Base-by-base conservation (phyloP, 1,140 invertebrate species). In the Cotesia typhae region DNA sequence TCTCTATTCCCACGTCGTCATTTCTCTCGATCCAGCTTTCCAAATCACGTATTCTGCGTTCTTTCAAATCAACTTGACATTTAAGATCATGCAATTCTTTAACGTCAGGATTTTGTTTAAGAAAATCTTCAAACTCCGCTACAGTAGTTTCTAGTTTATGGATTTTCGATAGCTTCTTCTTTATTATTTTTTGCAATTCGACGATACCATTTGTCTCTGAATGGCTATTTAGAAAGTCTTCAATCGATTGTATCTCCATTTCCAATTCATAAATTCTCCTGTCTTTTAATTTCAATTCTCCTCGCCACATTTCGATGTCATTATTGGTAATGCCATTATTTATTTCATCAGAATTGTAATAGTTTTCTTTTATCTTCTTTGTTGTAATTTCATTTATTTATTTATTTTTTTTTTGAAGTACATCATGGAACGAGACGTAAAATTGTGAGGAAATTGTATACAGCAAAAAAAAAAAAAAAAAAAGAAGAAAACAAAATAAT, bases 121-220 rank as follows among this genome's bases (percentile, higher is more conserved):
- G 74, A 17, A 74, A 76, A 55, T 78, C 75, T 65, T 71, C 71
- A 70, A 78, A 76, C 17, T 77, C 70, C 55, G 69, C 36, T 14
- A 72, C 66, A 12, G 70, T 70, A 71, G 94, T 90, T 82, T 96
- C 94, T 59, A 96, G 82, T 84, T 95, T 93, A 76, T 92, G 89
- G 75, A 96, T 94, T 68, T 92, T 88, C 72, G 87, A 89, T 47
- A 87, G 85, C 82, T 89, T 90, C 71, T 85, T 88, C 70, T 90
- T 87, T 10, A 89, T 84, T 94, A 90, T 83, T 7, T 84, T 81
- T 47, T 87, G 70, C 17, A 89, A 76, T 72, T 90, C 88, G 66
- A 88, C 83, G 52, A 90, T 84, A 71, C 89, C 86, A 35, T 89
- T 87, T 55, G 88, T 89, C 70, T 90, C 88, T 60, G 89, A 88